phyloP scores from a whole-genome alignment of 2,888 invertebrate genomes.

The Pollenia labialis region DNA sequence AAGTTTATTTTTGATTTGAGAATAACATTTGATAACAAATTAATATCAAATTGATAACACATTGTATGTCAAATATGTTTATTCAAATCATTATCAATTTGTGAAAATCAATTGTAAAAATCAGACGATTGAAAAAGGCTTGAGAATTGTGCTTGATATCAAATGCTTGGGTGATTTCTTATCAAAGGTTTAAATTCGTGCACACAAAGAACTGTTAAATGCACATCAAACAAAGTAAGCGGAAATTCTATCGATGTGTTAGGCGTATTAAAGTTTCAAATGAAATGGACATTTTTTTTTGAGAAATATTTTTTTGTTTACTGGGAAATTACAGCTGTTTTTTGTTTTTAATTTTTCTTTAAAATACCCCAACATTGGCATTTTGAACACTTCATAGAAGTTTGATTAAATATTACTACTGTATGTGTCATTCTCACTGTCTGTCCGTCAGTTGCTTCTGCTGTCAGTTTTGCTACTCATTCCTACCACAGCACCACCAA shows the following conservation, averaged over 20 bases:
- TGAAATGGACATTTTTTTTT: neutral
- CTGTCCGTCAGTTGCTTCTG: constrained; percentile 45
- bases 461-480: constrained; percentile 40
- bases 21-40: too few species aligned
- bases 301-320: constrained; percentile 37
- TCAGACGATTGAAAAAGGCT: too few species aligned
- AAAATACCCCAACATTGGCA: constrained; percentile 27
- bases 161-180: too few species aligned
- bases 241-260: neutral
- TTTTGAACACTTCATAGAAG: constrained; percentile 54
- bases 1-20: too few species aligned
- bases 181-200: too few species aligned
- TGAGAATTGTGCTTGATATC: too few species aligned
- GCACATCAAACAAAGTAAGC: too few species aligned
- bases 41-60: too few species aligned
- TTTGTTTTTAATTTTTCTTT: constrained; percentile 20
- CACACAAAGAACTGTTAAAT: too few species aligned
- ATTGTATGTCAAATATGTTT: too few species aligned
- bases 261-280: neutral
- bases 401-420: constrained; percentile 51
- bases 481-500: constrained; percentile 35
- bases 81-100: too few species aligned
- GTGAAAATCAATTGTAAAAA: too few species aligned
- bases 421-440: constrained; percentile 4
- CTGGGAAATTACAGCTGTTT: constrained; percentile 28